Conservation (phyloP, 2,888 invertebrate genomes). For the Iselma pallidipennis region DNA sequence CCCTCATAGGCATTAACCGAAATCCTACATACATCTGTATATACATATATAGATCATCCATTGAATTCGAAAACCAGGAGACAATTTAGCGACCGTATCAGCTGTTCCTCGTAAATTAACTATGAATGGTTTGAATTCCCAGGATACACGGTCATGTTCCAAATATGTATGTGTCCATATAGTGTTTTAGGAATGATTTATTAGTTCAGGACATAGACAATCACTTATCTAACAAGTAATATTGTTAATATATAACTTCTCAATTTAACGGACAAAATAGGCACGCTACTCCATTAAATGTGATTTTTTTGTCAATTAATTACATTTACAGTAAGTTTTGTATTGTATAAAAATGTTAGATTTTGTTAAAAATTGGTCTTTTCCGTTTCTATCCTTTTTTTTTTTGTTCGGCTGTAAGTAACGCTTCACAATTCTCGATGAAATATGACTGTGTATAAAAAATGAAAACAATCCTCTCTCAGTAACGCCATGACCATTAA, state of each 20-base stretch:
- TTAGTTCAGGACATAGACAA: background rate
- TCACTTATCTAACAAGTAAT: background rate
- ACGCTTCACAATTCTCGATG: background rate
- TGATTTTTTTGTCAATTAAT: too few species aligned
- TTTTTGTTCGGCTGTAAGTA: background rate
- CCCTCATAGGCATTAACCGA: background rate
- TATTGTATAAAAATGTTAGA: too few species aligned
- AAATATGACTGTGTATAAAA: background rate
- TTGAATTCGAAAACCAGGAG: conserved; percentile 18
- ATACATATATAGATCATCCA: background rate
- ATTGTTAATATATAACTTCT: too few species aligned
- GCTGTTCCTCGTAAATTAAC: conserved; percentile 25
- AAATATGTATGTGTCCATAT: background rate
- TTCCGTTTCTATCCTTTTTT: background rate
- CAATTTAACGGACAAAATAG: too few species aligned
- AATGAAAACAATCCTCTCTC: background rate
- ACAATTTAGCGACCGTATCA: conserved; percentile 27
- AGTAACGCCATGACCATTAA: conserved; percentile 1
- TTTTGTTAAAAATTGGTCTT: background rate
- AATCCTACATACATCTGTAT: background rate
- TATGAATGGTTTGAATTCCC: conserved; percentile 14
- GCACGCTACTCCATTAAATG: too few species aligned
- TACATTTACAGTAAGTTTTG: too few species aligned
- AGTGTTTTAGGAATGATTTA: conserved; percentile 1
- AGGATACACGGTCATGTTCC: background rate